Base-by-base conservation (phyloP, 2,113 vertebrate genomes). In the Corapipo altera region DNA sequence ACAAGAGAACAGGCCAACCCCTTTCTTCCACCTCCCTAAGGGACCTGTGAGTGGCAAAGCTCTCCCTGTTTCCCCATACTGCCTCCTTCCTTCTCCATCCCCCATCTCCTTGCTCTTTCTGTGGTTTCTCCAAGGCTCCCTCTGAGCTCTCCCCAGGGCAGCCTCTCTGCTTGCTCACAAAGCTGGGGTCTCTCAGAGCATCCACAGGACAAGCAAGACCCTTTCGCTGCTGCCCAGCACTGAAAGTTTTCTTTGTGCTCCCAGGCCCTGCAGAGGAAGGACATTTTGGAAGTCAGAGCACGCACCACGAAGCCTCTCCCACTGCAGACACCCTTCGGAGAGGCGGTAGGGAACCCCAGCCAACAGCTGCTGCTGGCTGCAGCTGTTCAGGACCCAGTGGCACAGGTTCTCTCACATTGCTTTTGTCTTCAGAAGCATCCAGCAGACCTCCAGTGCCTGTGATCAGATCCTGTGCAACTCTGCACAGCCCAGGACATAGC, bases 301-400 rank as follows among this genome's bases (percentile, higher is more conserved):
- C 0, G 0, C 41, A 65, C 9, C 59, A 26, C 0, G 0, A 58
- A 76, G 87, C 37, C 54, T 73, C 64, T 55, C 3, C 1, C n/a
- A 11, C n/a, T 16, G 67, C 67, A 83, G 85, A 30, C 27, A n/a
- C n/a, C n/a, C 64, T 73, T 76, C 3, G 35, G 64, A 72, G 57
- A 65, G 51, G 39, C 0, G 0, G 30, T 48, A 77, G 91, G 78
- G 69, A 76, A 6, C 43, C 24, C 37, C 6, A 74, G 37, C 18
- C 74, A 70, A 33, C 30, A 24, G 22, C 64, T 44, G 70, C 77
- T 67, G 52, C 73, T 84, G 70, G 30, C 89, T 79, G 66, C 58
- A 90, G 78, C 90, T 65, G 8, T 26, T 69, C 24, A 24, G 55
- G 67, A 90, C 49, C 6, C 67, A 52, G 6, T 0, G 7, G 46